A percentile compares a stretch with the other conserved stretches of the same genome.
Conservation (phyloP, 2,888 invertebrate genomes). For the Plagodis dolabraria region DNA sequence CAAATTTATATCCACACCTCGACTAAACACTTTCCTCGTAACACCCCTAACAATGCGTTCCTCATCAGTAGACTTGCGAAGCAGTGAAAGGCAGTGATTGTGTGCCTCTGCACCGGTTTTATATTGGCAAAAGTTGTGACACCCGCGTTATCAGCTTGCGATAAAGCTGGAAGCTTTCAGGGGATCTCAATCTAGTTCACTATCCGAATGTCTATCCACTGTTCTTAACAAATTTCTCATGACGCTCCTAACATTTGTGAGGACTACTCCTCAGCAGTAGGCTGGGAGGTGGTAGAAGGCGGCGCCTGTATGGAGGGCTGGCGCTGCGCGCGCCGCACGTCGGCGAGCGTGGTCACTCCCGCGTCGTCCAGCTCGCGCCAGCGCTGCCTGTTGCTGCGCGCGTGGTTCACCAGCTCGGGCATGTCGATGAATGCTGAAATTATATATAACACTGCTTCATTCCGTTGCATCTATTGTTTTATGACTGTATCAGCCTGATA, state of each 20-base stretch:
- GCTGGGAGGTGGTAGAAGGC: slow-evolving; percentile 47
- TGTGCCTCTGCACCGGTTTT: too few species aligned
- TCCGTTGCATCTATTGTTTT: too few species aligned
- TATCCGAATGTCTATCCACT: background rate
- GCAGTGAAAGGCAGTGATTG: too few species aligned
- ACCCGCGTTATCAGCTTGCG: too few species aligned
- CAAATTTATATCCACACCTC: too few species aligned
- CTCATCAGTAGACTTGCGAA: too few species aligned
- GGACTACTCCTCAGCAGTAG: slow-evolving; percentile 61
- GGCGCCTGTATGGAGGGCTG: slow-evolving; percentile 46
- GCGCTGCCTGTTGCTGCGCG: slow-evolving; percentile 94
- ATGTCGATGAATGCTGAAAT: slow-evolving; percentile 94
- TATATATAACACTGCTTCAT: too few species aligned
- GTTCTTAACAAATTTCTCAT: background rate
- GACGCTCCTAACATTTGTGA: slow-evolving; percentile 1
- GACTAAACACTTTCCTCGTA: too few species aligned
- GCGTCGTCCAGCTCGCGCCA: slow-evolving; percentile 95
- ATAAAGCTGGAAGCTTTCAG: too few species aligned
- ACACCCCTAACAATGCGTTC: too few species aligned
- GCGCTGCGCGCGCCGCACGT: slow-evolving; percentile 81
- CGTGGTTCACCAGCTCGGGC: slow-evolving; percentile 94
- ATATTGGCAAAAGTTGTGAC: too few species aligned
- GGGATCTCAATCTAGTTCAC: background rate
- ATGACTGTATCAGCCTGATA: too few species aligned
- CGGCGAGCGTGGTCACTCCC: slow-evolving; percentile 89